Evolutionary conservation across 2,113 vertebrate species (phyloP).

Genomic region (Potamarius usumacintae): DNA sequence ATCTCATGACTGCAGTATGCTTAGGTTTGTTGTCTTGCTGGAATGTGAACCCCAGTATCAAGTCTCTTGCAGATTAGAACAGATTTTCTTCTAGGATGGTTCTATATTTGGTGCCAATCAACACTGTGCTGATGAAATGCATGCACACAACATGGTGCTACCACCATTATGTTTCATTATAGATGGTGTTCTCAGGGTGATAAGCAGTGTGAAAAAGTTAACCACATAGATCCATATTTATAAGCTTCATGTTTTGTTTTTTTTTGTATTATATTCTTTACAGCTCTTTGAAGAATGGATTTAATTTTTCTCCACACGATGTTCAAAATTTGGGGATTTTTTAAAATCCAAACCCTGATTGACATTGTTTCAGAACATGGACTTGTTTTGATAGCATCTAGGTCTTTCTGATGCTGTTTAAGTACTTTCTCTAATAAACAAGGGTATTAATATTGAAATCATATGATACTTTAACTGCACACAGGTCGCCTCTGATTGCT

Average conservation of each 20-base stretch:
- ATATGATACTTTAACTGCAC: not conserved
- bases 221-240: not conserved
- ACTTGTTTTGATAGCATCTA: not conserved
- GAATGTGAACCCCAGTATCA: not conserved
- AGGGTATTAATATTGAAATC: not conserved
- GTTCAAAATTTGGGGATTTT: not conserved
- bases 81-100: not conserved
- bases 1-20: not conserved
- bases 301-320: not conserved
- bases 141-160: not conserved
- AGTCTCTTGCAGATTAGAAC: not conserved
- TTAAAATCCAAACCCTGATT: not conserved
- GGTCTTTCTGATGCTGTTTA: not conserved
- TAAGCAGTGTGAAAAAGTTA: not conserved
- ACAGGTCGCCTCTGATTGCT: not conserved
- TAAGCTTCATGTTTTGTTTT: not conserved
- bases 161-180: not conserved
- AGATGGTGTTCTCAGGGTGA: not conserved
- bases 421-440: not conserved
- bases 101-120: not conserved
- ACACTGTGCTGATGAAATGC: not conserved
- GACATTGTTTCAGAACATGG: not conserved
- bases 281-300: not conserved
- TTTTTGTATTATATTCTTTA: not conserved
- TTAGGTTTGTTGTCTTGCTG: not conserved